A percentile compares a stretch with the other conserved stretches of the same genome.
These are phyloP conservation scores for Donacobius atricapilla DNA, from an alignment of 2,113 vertebrate genomes.

Conservation along the genomic window DNA sequence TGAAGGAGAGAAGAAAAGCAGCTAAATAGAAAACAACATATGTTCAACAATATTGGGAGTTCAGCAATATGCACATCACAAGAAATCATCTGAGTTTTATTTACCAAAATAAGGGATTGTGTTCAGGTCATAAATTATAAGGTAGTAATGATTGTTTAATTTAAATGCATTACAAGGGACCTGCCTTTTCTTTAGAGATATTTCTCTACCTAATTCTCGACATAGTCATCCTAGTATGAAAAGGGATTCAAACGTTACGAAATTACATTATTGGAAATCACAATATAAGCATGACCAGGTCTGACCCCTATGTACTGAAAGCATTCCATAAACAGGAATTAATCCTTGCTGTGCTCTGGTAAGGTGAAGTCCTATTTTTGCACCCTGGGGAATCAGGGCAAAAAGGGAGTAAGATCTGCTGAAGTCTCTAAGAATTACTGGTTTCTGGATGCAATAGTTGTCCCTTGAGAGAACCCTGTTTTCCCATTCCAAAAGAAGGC, in stretches of 20 bases:
- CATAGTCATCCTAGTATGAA: neutral
- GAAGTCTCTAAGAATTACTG: neutral
- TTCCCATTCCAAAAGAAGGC: neutral
- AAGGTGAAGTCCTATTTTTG: neutral
- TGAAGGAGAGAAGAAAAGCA: constrained; percentile 7
- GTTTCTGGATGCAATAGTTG: neutral
- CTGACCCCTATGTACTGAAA: neutral
- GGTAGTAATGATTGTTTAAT: neutral
- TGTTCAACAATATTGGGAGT: constrained; percentile 21
- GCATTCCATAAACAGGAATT: neutral
- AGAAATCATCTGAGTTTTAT: constrained; percentile 33
- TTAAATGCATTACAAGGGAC: neutral
- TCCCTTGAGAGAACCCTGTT: neutral
- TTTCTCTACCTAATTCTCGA: constrained; percentile 18
- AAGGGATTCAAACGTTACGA: neutral
- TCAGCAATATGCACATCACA: neutral
- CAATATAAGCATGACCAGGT: neutral
- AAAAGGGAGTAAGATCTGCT: neutral
- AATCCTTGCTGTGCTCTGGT: neutral
- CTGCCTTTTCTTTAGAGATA: neutral
- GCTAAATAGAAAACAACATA: constrained; percentile 43
- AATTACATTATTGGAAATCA: neutral
- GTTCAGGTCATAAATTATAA: constrained; percentile 4
- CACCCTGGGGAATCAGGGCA: neutral
- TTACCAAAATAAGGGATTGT: constrained; percentile 20